Conservation (phyloP, 2,797 vertebrate genomes). For the Mustela erminea region DNA sequence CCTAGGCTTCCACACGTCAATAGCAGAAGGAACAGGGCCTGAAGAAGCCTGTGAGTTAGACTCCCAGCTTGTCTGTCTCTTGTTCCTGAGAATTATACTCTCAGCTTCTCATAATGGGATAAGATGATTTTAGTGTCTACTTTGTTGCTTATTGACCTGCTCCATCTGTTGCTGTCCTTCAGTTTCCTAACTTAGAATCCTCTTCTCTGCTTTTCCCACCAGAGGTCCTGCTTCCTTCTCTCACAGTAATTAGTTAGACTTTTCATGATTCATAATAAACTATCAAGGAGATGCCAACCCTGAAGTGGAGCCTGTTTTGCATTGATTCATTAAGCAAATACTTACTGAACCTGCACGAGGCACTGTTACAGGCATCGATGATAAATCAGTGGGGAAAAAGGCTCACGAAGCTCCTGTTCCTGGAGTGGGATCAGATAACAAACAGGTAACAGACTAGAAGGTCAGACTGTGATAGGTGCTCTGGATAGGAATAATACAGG, state of each 20-base stretch:
- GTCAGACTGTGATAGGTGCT: neutral
- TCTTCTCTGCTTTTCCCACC: conserved; percentile 70
- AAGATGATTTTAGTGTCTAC: conserved; percentile 57
- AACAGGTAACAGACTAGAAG: conserved; percentile 24
- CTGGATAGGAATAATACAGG: neutral
- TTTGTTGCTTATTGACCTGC: conserved; percentile 22
- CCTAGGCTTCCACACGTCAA: conserved; percentile 46
- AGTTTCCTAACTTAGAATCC: conserved; percentile 19
- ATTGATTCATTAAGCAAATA: conserved; percentile 58
- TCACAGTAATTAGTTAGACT: conserved; percentile 51
- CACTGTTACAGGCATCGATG: neutral
- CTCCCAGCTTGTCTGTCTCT: conserved; percentile 51
- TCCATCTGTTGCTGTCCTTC: conserved; percentile 43
- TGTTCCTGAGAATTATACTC: conserved; percentile 54
- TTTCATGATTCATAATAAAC: conserved; percentile 69
- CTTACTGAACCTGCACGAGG: neutral
- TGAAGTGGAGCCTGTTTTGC: conserved; percentile 7
- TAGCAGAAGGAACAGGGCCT: conserved; percentile 23
- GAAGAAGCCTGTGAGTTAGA: conserved; percentile 52
- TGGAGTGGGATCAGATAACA: neutral
- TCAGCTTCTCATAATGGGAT: conserved; percentile 66
- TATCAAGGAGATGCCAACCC: conserved; percentile 24
- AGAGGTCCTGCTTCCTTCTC: conserved; percentile 66
- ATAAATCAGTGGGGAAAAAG: neutral
- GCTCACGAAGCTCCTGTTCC: neutral